A percentile compares a stretch with the other conserved stretches of the same genome.
Evolutionary conservation across 2,888 invertebrate species (phyloP).

Genomic region (Callimorpha dominula): DNA sequence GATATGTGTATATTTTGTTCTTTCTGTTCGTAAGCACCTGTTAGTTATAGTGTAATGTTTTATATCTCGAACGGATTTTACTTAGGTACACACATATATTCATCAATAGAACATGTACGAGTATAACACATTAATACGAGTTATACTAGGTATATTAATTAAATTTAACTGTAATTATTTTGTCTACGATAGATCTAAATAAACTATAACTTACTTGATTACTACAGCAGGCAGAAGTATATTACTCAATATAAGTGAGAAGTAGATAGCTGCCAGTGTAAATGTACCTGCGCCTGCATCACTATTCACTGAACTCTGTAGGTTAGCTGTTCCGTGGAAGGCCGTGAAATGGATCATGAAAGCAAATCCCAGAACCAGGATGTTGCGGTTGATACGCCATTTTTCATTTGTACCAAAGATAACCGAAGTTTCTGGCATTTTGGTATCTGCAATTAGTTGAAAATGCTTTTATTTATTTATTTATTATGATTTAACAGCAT

Average conservation of each 20-base stretch:
- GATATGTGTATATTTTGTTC: too few relatives aligned
- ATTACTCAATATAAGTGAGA: conserved; percentile 95
- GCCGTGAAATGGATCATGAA: conserved; percentile 98
- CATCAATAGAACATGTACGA: too few relatives aligned
- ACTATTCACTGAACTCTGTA: conserved; percentile 94
- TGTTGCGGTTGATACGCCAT: conserved; percentile 94
- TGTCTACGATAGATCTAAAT: neutral
- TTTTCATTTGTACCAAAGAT: conserved; percentile 88
- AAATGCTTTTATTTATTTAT: too few relatives aligned
- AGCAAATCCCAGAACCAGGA: conserved; percentile 93
- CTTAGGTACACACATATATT: too few relatives aligned
- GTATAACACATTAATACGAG: too few relatives aligned
- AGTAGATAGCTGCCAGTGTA: conserved; percentile 95
- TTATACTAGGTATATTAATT: too few relatives aligned
- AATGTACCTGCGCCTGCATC: conserved; percentile 94
- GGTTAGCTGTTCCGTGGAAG: conserved; percentile 94
- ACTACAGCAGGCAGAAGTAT: conserved; percentile 94
- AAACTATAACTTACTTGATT: conserved; percentile 88
- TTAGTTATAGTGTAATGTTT: too few relatives aligned
- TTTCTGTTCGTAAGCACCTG: too few relatives aligned
- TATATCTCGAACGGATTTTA: too few relatives aligned
- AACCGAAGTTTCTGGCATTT: conserved; percentile 63
- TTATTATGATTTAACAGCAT: too few relatives aligned
- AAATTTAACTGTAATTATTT: too few relatives aligned
- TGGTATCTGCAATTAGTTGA: conserved; percentile 19